Evolutionary conservation across 2,113 vertebrate genomes (phyloP).

Genomic region (Ailuropoda melanoleuca): DNA sequence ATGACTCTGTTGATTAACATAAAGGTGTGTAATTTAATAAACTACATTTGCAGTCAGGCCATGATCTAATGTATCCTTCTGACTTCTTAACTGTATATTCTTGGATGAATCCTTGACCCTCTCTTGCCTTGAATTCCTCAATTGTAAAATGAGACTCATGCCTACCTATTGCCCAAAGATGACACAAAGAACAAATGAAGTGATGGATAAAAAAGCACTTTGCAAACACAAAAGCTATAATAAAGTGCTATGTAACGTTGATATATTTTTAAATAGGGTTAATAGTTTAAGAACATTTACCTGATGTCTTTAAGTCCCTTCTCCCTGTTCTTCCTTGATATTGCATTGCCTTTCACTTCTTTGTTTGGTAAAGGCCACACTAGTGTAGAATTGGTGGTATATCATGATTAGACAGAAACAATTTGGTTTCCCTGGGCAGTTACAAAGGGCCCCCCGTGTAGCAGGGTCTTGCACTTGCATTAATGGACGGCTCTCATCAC

Average conservation of each 20-base stretch:
- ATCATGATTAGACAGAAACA: background rate
- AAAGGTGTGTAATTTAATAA: slow-evolving; percentile 3
- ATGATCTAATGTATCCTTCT: background rate
- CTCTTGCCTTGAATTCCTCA: background rate
- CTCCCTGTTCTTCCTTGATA: background rate
- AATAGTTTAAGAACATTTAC: background rate
- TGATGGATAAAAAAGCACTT: background rate
- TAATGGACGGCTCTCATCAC: background rate
- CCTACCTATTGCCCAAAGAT: background rate
- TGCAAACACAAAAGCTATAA: background rate
- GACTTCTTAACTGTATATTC: background rate
- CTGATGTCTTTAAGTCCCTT: background rate
- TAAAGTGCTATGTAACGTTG: background rate
- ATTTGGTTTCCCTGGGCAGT: background rate
- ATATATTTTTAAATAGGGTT: background rate
- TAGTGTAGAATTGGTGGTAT: background rate
- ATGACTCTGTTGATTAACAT: slow-evolving; percentile 27
- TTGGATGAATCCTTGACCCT: background rate
- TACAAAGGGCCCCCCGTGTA: background rate
- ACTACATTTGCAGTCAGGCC: background rate
- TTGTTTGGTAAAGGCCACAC: background rate
- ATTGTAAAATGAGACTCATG: background rate
- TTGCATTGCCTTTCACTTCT: background rate
- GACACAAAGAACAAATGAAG: background rate
- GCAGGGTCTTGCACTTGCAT: background rate